Evolutionary conservation across 2,113 vertebrate genomes (phyloP).

Genomic region (Chaetorhynchus papuensis): DNA sequence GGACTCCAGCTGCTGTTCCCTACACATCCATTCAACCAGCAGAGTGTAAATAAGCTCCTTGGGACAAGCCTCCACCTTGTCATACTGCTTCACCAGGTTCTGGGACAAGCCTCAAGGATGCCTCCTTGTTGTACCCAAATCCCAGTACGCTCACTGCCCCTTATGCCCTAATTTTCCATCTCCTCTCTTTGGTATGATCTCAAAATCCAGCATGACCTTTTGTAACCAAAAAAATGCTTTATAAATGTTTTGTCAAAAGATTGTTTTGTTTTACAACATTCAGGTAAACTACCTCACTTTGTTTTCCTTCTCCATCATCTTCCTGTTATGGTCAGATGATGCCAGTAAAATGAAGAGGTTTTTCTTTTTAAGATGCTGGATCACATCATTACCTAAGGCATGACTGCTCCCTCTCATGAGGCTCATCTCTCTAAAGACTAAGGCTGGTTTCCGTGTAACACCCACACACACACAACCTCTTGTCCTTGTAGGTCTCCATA

Average conservation of each 20-base stretch:
- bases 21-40: neutral
- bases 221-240: neutral
- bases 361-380: neutral
- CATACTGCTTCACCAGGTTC: neutral
- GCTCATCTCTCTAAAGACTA: neutral
- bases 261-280: neutral
- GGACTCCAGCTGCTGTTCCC: neutral
- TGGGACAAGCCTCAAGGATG: neutral
- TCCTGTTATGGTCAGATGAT: neutral
- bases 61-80: neutral
- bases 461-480: neutral
- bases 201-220: neutral
- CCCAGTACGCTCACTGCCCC: neutral
- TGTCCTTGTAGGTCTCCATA: neutral
- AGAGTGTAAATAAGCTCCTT: neutral
- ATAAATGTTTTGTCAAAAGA: neutral
- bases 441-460: neutral
- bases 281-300: neutral
- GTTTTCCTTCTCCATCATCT: neutral
- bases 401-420: neutral
- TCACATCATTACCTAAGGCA: neutral
- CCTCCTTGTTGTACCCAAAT: neutral
- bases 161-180: neutral
- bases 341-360: neutral
- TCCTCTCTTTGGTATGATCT: neutral